These are phyloP conservation scores for Amphiduros pacificus DNA, from an alignment of 2,888 invertebrate species.

Conservation along the genomic window DNA sequence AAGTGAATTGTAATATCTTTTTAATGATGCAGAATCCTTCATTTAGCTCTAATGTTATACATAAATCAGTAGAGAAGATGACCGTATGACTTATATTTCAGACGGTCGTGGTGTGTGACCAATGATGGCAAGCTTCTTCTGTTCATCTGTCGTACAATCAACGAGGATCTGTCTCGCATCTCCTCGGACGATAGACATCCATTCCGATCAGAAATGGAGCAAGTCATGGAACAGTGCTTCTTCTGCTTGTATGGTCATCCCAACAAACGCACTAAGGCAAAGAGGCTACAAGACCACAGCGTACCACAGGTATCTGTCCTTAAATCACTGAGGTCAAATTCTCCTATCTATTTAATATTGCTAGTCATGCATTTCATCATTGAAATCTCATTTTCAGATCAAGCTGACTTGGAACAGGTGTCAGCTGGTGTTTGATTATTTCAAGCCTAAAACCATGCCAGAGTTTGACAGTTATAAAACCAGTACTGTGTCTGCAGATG, in stretches of 20 bases:
- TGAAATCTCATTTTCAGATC: slow-evolving; percentile 33
- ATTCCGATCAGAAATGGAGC: slow-evolving; percentile 67
- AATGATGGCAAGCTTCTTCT: slow-evolving; percentile 77
- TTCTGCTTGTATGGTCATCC: slow-evolving; percentile 75
- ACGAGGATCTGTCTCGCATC: slow-evolving; percentile 38
- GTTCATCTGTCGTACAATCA: slow-evolving; percentile 74
- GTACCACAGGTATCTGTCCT: slow-evolving; percentile 19
- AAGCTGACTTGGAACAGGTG: slow-evolving; percentile 58
- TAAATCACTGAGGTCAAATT: neutral
- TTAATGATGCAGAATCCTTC: too few relatives aligned
- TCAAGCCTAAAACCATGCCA: slow-evolving; percentile 77
- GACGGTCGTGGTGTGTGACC: slow-evolving; percentile 77
- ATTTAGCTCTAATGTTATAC: too few relatives aligned
- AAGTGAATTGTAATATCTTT: too few relatives aligned
- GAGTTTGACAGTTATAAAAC: slow-evolving; percentile 75
- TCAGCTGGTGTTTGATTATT: slow-evolving; percentile 69
- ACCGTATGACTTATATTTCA: too few relatives aligned
- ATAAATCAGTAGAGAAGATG: too few relatives aligned
- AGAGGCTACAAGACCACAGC: slow-evolving; percentile 73
- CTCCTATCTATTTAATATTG: too few relatives aligned
- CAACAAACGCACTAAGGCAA: slow-evolving; percentile 63
- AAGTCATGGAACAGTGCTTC: slow-evolving; percentile 81
- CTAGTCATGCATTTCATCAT: neutral
- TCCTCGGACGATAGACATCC: slow-evolving; percentile 30
- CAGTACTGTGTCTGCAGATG: slow-evolving; percentile 80